phyloP scores from a whole-genome alignment of 2,113 vertebrate genomes.

The Lasiurus borealis region DNA sequence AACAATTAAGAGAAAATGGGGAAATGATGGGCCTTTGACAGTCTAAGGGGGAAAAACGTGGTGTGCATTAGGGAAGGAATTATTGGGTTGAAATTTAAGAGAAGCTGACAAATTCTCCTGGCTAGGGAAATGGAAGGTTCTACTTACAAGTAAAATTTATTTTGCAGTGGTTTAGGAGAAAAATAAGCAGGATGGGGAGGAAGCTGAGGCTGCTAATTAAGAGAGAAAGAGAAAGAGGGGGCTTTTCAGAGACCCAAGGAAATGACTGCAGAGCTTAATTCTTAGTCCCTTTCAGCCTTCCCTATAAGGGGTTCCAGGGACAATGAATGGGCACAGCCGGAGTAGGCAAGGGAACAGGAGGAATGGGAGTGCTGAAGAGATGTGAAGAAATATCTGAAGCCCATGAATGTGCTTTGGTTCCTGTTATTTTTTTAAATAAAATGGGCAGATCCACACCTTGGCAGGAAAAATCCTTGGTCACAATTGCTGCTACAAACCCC shows the following conservation, averaged over 20 bases:
- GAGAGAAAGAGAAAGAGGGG: background rate
- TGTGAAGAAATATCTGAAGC: background rate
- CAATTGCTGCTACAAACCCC: background rate
- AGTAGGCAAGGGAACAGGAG: background rate
- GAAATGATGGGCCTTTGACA: background rate
- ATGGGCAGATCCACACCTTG: background rate
- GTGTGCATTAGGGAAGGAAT: background rate
- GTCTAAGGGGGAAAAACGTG: background rate
- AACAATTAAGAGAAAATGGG: constrained; percentile 49
- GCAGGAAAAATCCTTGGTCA: background rate
- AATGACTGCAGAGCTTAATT: constrained; percentile 65
- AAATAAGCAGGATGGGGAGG: constrained; percentile 1
- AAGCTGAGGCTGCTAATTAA: constrained; percentile 69
- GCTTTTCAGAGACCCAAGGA: constrained; percentile 59
- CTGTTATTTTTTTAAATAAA: background rate
- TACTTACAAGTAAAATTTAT: background rate
- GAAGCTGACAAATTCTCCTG: background rate
- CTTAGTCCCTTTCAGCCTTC: constrained; percentile 69
- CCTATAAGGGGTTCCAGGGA: constrained; percentile 13
- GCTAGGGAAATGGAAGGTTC: background rate
- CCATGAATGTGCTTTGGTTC: background rate
- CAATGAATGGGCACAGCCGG: constrained; percentile 38
- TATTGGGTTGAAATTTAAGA: constrained; percentile 48
- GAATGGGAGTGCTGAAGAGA: background rate
- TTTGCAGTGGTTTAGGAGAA: background rate